A percentile compares a stretch with the other conserved stretches of the same genome.
These are phyloP conservation scores for Pteruthius melanotis DNA, from an alignment of 2,113 vertebrate genomes.

Conservation along the genomic window DNA sequence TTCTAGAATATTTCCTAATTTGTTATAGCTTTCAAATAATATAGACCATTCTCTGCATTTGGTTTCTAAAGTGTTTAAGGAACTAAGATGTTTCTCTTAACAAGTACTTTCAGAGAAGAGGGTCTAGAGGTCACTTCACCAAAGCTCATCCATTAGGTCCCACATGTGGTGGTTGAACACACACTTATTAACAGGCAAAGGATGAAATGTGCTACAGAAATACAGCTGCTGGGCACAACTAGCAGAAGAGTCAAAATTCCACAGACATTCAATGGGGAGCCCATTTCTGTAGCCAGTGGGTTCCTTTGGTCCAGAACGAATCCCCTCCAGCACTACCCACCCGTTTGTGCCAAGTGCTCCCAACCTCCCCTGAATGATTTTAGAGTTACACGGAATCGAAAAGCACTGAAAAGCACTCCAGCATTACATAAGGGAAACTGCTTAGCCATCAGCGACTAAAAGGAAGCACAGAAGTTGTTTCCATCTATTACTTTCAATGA, in stretches of 20 bases:
- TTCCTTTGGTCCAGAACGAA: neutral
- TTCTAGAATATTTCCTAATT: neutral
- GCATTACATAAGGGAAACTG: neutral
- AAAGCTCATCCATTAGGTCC: too few species aligned
- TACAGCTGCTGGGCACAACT: neutral
- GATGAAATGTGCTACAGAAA: neutral
- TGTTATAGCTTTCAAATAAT: neutral
- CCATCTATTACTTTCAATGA: neutral
- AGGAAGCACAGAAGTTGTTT: neutral
- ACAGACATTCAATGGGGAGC: fast-evolving
- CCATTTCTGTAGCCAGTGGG: neutral
- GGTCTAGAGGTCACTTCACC: neutral
- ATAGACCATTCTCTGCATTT: neutral
- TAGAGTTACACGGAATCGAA: fast-evolving
- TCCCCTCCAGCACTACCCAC: neutral
- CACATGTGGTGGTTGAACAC: neutral
- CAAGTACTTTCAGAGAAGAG: neutral
- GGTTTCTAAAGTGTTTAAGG: neutral
- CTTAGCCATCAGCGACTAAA: neutral
- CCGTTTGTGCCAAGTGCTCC: neutral
- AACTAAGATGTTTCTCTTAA: neutral
- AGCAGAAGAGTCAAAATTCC: neutral
- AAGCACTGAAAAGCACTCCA: neutral
- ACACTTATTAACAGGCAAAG: fast-evolving
- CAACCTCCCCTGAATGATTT: too few species aligned